Conservation (phyloP, 2,888 invertebrate species). For the Hirtodrosophila histrioides region DNA sequence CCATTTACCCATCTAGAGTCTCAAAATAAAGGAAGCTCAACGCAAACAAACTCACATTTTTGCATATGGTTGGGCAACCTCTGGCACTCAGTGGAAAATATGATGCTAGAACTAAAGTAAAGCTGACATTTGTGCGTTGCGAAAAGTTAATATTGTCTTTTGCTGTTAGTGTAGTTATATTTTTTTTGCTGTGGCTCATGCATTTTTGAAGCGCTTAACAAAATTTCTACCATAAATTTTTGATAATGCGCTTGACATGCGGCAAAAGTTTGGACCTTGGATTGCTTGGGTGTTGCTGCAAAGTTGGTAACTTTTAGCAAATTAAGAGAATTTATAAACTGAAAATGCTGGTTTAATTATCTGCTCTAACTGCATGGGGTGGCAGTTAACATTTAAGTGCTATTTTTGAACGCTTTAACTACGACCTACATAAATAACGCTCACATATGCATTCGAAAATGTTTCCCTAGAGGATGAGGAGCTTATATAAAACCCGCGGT, state of each 20-base stretch:
- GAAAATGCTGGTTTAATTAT: slow-evolving; percentile 25
- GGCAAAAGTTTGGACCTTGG: slow-evolving; percentile 38
- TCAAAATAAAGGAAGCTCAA: background rate
- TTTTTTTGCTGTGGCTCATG: slow-evolving; percentile 28
- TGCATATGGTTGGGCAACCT: slow-evolving; percentile 25
- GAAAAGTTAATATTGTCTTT: slow-evolving; percentile 42
- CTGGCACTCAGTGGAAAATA: slow-evolving; percentile 16
- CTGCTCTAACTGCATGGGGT: slow-evolving; percentile 10
- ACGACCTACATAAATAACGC: too few relatives aligned
- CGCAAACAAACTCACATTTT: slow-evolving; percentile 19
- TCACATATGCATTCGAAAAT: too few relatives aligned
- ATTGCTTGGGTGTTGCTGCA: slow-evolving; percentile 24
- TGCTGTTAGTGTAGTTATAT: slow-evolving; percentile 1
- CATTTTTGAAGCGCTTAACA: slow-evolving; percentile 52
- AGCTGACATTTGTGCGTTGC: slow-evolving; percentile 51
- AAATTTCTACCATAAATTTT: slow-evolving; percentile 48
- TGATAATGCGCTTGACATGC: slow-evolving; percentile 46
- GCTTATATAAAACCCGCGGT: too few relatives aligned
- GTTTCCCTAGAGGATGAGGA: too few relatives aligned
- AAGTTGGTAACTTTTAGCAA: slow-evolving; percentile 29
- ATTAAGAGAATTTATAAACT: slow-evolving; percentile 38
- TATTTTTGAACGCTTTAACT: too few relatives aligned
- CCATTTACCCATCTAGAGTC: background rate
- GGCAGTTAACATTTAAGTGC: background rate
- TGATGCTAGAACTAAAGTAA: slow-evolving; percentile 33